Percentiles rank a stretch among this genome's conserved stretches.
These are phyloP conservation scores for Scaptomyza cyrtandrae DNA, from an alignment of 2,888 invertebrate species.

Conservation along the genomic window DNA sequence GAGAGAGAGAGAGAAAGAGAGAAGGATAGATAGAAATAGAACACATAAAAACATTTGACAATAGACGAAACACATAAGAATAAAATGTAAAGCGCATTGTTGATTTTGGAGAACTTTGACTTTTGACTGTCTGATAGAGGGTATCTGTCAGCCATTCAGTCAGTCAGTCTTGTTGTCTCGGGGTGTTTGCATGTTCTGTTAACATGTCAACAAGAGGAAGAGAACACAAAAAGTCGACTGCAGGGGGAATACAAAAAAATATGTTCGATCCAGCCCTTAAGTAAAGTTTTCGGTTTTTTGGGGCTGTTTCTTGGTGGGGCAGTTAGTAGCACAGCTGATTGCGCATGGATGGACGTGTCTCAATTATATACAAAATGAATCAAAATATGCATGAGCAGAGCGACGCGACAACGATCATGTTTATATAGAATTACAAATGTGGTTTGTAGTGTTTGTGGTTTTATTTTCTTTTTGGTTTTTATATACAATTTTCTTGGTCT, in stretches of 20 bases:
- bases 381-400: conserved; percentile 27
- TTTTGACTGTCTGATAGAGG: conserved; percentile 15
- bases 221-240: conserved; percentile 41
- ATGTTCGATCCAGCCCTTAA: conserved; percentile 37
- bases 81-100: conserved; percentile 43
- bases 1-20: conserved; percentile 48
- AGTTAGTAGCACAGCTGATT: conserved; percentile 67
- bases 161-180: neutral
- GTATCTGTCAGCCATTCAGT: conserved; percentile 17
- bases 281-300: conserved; percentile 19
- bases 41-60: conserved; percentile 66
- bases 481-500: conserved; percentile 62
- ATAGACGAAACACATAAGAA: conserved; percentile 44
- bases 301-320: conserved; percentile 37
- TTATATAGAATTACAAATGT: conserved; percentile 22
- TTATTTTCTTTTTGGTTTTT: neutral
- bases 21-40: conserved; percentile 48
- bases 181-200: conserved; percentile 19
- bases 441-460: conserved; percentile 1
- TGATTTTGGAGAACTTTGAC: conserved; percentile 36
- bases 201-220: conserved; percentile 29
- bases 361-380: conserved; percentile 66
- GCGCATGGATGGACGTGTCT: conserved; percentile 47
- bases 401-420: conserved; percentile 63
- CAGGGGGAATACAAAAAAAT: conserved; percentile 22